phyloP scores from a whole-genome alignment of 2,888 invertebrate genomes.

The Pseudococcus longispinus region DNA sequence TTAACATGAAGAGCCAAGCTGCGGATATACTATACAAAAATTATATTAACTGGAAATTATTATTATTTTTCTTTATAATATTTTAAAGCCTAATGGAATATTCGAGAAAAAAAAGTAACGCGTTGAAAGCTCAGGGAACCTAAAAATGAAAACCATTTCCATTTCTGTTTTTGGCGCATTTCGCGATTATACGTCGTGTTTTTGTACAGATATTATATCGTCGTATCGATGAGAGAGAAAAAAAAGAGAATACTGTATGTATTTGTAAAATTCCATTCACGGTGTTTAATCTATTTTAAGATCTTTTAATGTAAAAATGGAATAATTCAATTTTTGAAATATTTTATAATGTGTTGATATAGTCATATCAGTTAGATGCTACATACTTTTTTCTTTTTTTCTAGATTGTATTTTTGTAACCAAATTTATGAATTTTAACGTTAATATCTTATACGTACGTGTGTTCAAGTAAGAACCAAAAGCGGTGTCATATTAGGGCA shows the following conservation, averaged over 20 bases:
- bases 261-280: neutral
- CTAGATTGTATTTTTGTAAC: neutral
- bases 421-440: neutral
- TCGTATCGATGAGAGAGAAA: neutral
- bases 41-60: neutral
- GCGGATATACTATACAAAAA: conserved; percentile 42
- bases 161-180: conserved; percentile 4
- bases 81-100: neutral
- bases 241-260: too few species aligned
- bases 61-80: neutral
- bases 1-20: conserved; percentile 34
- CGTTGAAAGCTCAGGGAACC: conserved; percentile 12
- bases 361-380: neutral
- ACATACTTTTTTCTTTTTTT: neutral
- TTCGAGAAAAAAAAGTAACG: conserved; percentile 12
- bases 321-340: neutral
- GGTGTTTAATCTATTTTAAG: neutral
- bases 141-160: neutral
- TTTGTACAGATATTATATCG: neutral
- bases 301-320: neutral
- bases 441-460: neutral
- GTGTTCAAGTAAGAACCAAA: neutral
- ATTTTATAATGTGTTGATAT: neutral
- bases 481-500: neutral
- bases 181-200: neutral